Evolutionary conservation across 2,797 vertebrate species (phyloP).

Genomic region (Poeciliopsis paucimaculata): DNA sequence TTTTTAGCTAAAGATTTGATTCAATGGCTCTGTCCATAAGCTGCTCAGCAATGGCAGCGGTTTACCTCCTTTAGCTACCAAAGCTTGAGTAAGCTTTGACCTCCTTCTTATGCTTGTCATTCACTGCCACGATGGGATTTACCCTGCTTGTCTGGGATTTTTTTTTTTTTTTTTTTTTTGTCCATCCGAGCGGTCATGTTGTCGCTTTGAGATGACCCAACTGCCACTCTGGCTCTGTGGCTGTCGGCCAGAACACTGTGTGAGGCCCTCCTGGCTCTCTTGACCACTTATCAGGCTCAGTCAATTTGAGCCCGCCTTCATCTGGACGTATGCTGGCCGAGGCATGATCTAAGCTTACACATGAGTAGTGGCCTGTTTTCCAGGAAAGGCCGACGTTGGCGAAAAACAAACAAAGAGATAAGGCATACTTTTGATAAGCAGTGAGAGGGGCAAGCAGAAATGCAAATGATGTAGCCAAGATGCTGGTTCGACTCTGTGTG

Average conservation of each 20-base stretch:
- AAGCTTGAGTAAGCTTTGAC: conserved; percentile 55
- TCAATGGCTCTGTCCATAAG: conserved; percentile 50
- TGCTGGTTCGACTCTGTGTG: conserved; percentile 65
- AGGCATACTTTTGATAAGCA: conserved; percentile 75
- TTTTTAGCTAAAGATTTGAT: conserved; percentile 53
- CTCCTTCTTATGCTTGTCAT: conserved; percentile 55
- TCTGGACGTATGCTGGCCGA: conserved; percentile 57
- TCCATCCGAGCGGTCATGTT: conserved; percentile 57
- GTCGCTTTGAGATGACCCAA: conserved; percentile 67
- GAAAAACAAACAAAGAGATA: conserved; percentile 83
- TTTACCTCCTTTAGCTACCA: conserved; percentile 46
- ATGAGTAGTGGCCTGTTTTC: conserved; percentile 78
- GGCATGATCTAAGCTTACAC: conserved; percentile 67
- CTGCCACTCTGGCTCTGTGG: conserved; percentile 52
- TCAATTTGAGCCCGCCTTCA: conserved; percentile 70
- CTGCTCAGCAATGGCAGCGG: conserved; percentile 40
- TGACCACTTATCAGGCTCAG: conserved; percentile 68
- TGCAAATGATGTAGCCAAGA: conserved; percentile 75
- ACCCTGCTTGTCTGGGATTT: conserved; percentile 44
- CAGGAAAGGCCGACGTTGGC: conserved; percentile 78
- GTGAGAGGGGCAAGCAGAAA: conserved; percentile 68
- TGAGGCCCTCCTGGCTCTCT: conserved; percentile 61
- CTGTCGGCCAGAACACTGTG: conserved; percentile 44
- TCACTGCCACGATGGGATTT: conserved; percentile 39
- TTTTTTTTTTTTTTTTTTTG: not conserved